These are phyloP conservation scores for Heliconius himera DNA, from an alignment of 1,140 invertebrate genomes.

Conservation along the genomic window DNA sequence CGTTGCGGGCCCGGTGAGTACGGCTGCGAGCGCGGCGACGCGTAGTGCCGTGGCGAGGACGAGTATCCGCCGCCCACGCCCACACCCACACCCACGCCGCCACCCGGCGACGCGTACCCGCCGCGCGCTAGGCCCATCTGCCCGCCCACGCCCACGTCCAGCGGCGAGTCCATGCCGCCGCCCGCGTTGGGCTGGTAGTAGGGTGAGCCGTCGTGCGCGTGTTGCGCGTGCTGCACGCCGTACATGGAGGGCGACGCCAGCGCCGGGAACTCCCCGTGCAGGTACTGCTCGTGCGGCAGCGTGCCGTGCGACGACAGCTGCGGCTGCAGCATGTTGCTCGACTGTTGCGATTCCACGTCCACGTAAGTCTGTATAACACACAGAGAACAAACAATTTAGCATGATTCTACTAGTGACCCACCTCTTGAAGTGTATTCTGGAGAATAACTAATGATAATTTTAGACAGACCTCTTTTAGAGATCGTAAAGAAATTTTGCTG, in stretches of 20 bases:
- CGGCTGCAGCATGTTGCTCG: slow-evolving; percentile 16
- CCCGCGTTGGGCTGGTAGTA: slow-evolving; percentile 61
- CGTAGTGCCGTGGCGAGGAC: slow-evolving; percentile 66
- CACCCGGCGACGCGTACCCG: slow-evolving; percentile 51
- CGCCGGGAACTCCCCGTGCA: slow-evolving; percentile 57
- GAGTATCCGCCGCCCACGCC: slow-evolving; percentile 45
- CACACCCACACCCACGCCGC: not conserved
- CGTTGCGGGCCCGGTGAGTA: slow-evolving; percentile 61
- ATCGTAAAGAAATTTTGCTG: too few relatives aligned
- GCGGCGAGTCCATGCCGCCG: slow-evolving; percentile 55
- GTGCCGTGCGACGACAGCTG: slow-evolving; percentile 39
- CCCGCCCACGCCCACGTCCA: slow-evolving; percentile 55
- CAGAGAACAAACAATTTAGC: too few relatives aligned
- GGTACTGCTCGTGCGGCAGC: slow-evolving; percentile 54
- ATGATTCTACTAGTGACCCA: too few relatives aligned
- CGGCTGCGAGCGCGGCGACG: slow-evolving; percentile 61
- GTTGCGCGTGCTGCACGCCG: slow-evolving; percentile 47
- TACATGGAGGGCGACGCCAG: slow-evolving; percentile 59
- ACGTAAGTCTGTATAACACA: not conserved
- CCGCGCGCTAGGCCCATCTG: slow-evolving; percentile 51
- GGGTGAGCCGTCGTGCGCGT: slow-evolving; percentile 49
- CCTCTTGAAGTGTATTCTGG: too few relatives aligned
- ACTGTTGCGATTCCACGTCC: slow-evolving; percentile 6
- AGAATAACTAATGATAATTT: too few relatives aligned
- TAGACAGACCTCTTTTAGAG: too few relatives aligned